These are phyloP conservation scores for Drosophila novamexicana DNA, from an alignment of 1,140 invertebrate genomes.

Conservation along the genomic window DNA sequence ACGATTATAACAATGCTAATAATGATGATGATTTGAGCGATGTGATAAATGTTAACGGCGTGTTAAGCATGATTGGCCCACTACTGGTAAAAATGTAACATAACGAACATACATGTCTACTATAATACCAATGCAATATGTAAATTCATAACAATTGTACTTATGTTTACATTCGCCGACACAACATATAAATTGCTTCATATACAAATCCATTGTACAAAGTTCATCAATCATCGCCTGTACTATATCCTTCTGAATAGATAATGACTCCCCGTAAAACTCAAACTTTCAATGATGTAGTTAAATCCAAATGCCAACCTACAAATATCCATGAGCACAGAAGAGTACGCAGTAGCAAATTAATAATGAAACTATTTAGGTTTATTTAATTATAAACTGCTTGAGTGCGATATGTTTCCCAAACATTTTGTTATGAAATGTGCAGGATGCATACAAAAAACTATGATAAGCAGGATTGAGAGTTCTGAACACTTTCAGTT, in stretches of 20 bases:
- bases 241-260: constrained; percentile 18
- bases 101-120: constrained; percentile 41
- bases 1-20: constrained; percentile 26
- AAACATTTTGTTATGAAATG: constrained; percentile 2
- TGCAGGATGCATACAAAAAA: background rate
- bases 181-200: constrained; percentile 52
- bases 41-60: constrained; percentile 78
- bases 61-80: constrained; percentile 84
- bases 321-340: constrained; percentile 14
- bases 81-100: constrained; percentile 83
- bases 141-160: constrained; percentile 28
- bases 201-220: constrained; percentile 69
- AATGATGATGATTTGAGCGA: constrained; percentile 72
- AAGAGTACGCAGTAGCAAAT: constrained; percentile 9
- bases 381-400: background rate
- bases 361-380: background rate
- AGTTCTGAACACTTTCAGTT: background rate
- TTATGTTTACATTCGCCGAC: constrained; percentile 55
- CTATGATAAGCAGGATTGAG: background rate
- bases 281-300: constrained; percentile 9
- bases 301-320: background rate
- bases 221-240: constrained; percentile 56
- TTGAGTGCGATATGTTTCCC: background rate
- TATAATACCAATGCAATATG: constrained; percentile 43
- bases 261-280: background rate